These are phyloP conservation scores for Nyctibius grandis DNA, from an alignment of 2,797 vertebrate genomes.

Conservation along the genomic window DNA sequence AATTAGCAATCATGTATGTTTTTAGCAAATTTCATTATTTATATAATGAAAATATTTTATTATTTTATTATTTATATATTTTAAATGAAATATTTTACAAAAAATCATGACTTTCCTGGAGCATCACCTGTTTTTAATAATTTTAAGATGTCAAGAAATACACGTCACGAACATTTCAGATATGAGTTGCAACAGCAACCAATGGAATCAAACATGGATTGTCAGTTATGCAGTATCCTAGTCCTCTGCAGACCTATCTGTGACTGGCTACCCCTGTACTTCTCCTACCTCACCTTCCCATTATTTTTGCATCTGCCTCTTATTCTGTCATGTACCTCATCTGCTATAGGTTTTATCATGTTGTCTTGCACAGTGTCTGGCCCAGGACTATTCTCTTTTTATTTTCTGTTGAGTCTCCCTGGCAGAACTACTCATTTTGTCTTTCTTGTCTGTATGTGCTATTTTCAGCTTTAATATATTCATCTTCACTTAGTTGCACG, in stretches of 20 bases:
- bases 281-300: not conserved
- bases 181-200: not conserved
- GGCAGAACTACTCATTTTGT: not conserved
- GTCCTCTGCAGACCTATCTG: not conserved
- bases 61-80: not conserved
- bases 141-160: not conserved
- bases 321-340: not conserved
- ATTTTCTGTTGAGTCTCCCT: not conserved
- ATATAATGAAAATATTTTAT: not conserved
- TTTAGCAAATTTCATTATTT: not conserved
- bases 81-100: not conserved
- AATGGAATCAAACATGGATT: not conserved
- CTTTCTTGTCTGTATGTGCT: not conserved
- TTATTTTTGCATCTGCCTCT: not conserved
- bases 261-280: not conserved
- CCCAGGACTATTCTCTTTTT: not conserved
- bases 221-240: not conserved
- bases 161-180: fast-evolving
- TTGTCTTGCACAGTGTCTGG: not conserved
- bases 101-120: not conserved
- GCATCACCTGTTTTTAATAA: not conserved
- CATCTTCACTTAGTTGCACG: not conserved
- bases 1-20: not conserved
- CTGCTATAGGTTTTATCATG: not conserved
- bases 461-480: constrained; percentile 13